Evolutionary conservation across 2,797 vertebrate genomes (phyloP).

Genomic region (Echiichthys vipera): DNA sequence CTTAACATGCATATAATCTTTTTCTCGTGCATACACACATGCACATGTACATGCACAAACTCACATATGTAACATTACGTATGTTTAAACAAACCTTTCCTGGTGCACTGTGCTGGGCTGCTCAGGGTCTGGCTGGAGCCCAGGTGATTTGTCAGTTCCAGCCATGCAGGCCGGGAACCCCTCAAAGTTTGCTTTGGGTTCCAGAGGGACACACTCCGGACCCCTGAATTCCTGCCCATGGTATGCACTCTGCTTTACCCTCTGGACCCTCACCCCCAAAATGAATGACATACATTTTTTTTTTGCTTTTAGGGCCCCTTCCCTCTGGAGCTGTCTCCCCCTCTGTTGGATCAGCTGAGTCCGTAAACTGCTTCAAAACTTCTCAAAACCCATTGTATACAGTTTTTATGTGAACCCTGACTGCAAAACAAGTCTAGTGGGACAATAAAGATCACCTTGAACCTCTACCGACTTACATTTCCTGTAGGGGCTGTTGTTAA

Average conservation of each 20-base stretch:
- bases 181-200: constrained; percentile 72
- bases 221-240: constrained; percentile 65
- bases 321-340: neutral
- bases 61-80: constrained; percentile 50
- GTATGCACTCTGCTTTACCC: constrained; percentile 63
- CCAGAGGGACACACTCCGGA: constrained; percentile 63
- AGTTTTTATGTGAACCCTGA: too few relatives aligned
- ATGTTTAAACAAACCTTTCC: constrained; percentile 73
- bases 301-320: neutral
- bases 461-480: neutral
- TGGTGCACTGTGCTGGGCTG: constrained; percentile 49
- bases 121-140: constrained; percentile 56
- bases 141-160: constrained; percentile 72
- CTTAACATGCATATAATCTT: constrained; percentile 23
- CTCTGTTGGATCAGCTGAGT: neutral
- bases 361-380: neutral
- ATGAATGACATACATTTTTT: constrained; percentile 37
- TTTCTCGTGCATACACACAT: constrained; percentile 37
- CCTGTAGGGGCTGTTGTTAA: neutral
- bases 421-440: too few relatives aligned
- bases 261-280: constrained; percentile 40
- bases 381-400: too few relatives aligned
- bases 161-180: constrained; percentile 47
- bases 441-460: too few relatives aligned
- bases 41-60: constrained; percentile 28